Evolutionary conservation across 2,113 vertebrate genomes (phyloP), one percentile per base, ranked within the genome.

Genomic region (Tympanuchus pallidicinctus): DNA sequence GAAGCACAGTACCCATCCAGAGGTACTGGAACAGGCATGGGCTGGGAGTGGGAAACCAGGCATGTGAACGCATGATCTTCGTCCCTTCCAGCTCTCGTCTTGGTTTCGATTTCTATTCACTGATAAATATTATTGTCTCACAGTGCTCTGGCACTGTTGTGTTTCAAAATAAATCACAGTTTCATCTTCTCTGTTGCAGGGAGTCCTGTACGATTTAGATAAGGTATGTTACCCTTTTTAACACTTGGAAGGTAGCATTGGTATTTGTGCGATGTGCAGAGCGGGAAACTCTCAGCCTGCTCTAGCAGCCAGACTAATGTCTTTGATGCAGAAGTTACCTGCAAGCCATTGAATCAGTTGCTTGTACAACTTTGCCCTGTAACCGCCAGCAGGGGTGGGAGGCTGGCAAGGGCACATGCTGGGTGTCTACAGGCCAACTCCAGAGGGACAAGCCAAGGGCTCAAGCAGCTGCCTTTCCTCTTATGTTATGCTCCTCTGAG

Each of bases 201-300:
- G 99, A 69, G 99, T 99, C 74, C 98, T 99, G 65, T 99, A 99
- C 4, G 99, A 99, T 95, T 98, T 99, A 75, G 99, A 99, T 97
- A 99, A 99, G 98, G 99, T 99, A 97, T 61, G 99, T 93, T 72
- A 30, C 27, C 27, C 34, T 5, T 24, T 81, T 88, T 43, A 70
- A 47, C 21, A 11, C 22, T n/a, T 77, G 27, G 21, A 74, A 64
- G 60, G 67, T 73, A 79, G 38, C 2, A 0, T 65, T 81, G 10
- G 8, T 52, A 64, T n/a, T 61, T 0, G 0, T 63, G 27, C 0
- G 1, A 13, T 14, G 15, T 20, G 19, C 1, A 0, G 25, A 67
- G 21, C 8, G 71, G 45, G 21, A n/a, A 20, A 17, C 42, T 71
- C 65, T 88, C 38, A 56, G 54, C 21, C 4, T 3, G 32, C 56